phyloP scores from a whole-genome alignment of 1,140 invertebrate genomes.

The Euschistus heros region DNA sequence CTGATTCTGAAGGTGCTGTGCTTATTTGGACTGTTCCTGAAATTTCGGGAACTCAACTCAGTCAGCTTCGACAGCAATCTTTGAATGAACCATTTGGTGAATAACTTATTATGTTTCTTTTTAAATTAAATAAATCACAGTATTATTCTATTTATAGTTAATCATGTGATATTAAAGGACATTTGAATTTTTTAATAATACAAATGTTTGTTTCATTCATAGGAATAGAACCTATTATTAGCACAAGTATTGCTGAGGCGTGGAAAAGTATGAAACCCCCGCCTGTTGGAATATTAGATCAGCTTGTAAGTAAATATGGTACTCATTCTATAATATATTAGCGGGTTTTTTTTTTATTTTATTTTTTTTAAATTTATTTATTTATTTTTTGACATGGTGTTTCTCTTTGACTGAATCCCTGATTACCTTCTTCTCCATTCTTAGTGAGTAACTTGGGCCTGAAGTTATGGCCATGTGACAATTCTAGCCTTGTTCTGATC shows the following conservation, averaged over 20 bases:
- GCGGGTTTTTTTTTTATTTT: too few relatives aligned
- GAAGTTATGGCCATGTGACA: too few relatives aligned
- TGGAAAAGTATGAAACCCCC: constrained; percentile 78
- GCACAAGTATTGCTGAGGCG: constrained; percentile 67
- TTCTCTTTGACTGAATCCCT: too few relatives aligned
- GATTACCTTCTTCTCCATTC: too few relatives aligned
- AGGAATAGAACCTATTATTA: constrained; percentile 56
- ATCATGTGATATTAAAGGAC: background rate
- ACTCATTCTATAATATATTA: background rate
- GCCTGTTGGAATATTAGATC: constrained; percentile 83
- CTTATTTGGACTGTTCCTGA: constrained; percentile 82
- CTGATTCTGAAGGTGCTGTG: constrained; percentile 81
- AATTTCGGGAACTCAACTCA: constrained; percentile 53
- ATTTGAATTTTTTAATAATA: background rate
- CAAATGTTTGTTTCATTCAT: background rate
- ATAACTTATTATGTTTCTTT: background rate
- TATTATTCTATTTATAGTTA: background rate
- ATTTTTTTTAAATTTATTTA: background rate
- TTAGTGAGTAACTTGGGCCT: too few relatives aligned
- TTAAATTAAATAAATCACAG: background rate
- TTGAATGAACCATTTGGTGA: constrained; percentile 39
- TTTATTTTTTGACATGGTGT: constrained; percentile 31
- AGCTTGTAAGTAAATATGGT: constrained; percentile 48
- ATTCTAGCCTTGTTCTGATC: too few relatives aligned
- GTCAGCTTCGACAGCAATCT: constrained; percentile 47